Conservation (phyloP, 2,888 invertebrate genomes). For the Stenchaetothrips biformis region DNA sequence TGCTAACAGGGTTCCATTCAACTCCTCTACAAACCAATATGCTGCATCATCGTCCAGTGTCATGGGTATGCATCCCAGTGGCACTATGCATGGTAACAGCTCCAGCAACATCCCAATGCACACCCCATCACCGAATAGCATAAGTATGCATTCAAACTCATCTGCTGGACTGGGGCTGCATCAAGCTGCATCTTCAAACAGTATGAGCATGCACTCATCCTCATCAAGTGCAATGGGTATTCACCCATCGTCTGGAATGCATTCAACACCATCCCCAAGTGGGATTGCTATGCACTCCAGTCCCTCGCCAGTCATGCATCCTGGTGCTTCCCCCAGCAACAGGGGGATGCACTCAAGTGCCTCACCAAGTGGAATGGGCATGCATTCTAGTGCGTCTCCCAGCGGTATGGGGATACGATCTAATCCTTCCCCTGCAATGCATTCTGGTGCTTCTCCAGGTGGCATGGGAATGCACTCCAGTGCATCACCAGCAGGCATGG, state of each 20-base stretch:
- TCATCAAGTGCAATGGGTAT: background rate
- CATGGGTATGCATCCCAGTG: background rate
- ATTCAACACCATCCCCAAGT: background rate
- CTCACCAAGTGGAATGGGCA: slow-evolving; percentile 10
- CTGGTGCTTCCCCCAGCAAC: background rate
- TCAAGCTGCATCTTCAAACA: background rate
- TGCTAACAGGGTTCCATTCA: background rate
- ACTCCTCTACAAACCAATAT: background rate
- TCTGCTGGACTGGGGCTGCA: background rate
- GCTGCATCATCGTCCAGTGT: background rate
- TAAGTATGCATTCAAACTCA: background rate
- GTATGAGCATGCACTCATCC: background rate
- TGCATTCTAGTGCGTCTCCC: background rate
- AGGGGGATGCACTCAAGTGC: slow-evolving; percentile 3
- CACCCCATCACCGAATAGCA: background rate
- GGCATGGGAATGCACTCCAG: slow-evolving; percentile 13
- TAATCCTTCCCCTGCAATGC: slow-evolving; percentile 1
- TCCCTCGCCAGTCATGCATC: background rate
- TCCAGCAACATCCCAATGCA: slow-evolving; percentile 1
- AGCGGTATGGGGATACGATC: background rate
- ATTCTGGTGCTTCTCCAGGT: background rate
- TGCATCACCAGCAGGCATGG: slow-evolving; percentile 12
- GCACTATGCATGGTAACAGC: background rate
- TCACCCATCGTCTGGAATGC: background rate
- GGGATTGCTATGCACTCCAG: background rate